Evolutionary conservation across 2,113 vertebrate genomes (phyloP).

Genomic region (Arvicanthis niloticus): DNA sequence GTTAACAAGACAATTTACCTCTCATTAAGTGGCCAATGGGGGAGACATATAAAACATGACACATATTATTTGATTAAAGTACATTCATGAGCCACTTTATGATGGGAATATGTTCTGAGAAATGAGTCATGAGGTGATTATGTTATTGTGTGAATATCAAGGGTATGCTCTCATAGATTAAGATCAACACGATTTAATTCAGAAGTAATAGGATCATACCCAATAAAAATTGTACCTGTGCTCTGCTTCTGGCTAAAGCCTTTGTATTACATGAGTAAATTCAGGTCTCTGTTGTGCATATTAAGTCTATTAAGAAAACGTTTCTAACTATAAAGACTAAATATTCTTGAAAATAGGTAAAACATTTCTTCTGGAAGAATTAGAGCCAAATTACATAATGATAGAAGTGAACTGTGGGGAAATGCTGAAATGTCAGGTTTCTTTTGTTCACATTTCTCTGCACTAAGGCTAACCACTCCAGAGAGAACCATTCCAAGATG

Average conservation of each 20-base stretch:
- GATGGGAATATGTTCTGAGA: not conserved
- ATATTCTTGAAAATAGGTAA: not conserved
- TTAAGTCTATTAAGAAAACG: not conserved
- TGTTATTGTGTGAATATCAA: not conserved
- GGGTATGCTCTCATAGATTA: not conserved
- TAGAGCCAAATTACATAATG: slow-evolving; percentile 34
- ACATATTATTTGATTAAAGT: not conserved
- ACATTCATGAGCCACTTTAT: not conserved
- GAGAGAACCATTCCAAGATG: slow-evolving; percentile 19
- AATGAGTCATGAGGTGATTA: not conserved
- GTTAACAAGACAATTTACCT: not conserved
- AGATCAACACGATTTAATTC: not conserved
- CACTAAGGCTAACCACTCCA: not conserved
- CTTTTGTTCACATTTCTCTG: slow-evolving; percentile 2
- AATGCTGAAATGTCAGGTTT: slow-evolving; percentile 27
- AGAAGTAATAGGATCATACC: not conserved
- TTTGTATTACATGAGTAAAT: not conserved
- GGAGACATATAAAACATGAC: not conserved
- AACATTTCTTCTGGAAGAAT: slow-evolving; percentile 45
- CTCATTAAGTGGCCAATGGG: accelerated
- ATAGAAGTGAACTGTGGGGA: slow-evolving; percentile 14
- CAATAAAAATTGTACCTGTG: no score
- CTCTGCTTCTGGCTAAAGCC: not conserved
- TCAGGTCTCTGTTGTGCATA: accelerated
- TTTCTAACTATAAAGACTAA: not conserved